A percentile compares a stretch with the other conserved stretches of the same genome.
phyloP scores from a whole-genome alignment of 2,888 invertebrate genomes.

The Bhutanitis thaidina region DNA sequence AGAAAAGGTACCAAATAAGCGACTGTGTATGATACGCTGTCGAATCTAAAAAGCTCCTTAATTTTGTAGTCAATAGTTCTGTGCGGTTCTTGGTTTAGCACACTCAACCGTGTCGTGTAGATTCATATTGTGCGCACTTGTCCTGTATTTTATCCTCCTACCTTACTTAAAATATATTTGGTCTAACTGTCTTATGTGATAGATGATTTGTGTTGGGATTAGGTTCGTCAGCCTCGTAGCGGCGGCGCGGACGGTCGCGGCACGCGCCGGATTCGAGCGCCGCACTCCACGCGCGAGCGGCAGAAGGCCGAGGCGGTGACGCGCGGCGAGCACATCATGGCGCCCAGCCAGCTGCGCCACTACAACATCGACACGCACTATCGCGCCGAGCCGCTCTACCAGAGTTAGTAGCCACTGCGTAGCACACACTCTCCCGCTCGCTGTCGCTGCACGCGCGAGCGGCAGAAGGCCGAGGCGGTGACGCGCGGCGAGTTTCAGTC shows the following conservation, averaged over 20 bases:
- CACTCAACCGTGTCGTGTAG: too few relatives aligned
- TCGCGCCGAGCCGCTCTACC: slow-evolving; percentile 50
- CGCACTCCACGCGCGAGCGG: slow-evolving; percentile 92
- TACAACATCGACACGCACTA: slow-evolving; percentile 47
- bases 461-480: slow-evolving; percentile 90
- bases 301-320: slow-evolving; percentile 91
- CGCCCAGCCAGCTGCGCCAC: slow-evolving; percentile 60
- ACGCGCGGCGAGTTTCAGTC: slow-evolving; percentile 94
- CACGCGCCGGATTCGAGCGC: slow-evolving; percentile 86
- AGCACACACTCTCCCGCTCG: background rate
- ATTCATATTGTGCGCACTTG: too few relatives aligned
- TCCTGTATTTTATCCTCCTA: too few relatives aligned
- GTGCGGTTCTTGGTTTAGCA: too few relatives aligned
- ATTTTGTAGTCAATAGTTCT: too few relatives aligned
- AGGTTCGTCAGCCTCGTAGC: slow-evolving; percentile 79
- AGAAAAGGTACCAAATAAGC: too few relatives aligned
- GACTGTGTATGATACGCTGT: too few relatives aligned
- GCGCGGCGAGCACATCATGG: slow-evolving; percentile 89
- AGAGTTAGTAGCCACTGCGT: slow-evolving; percentile 40
- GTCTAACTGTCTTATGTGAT: too few relatives aligned
- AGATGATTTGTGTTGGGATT: background rate
- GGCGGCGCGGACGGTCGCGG: slow-evolving; percentile 61
- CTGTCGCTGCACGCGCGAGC: slow-evolving; percentile 93
- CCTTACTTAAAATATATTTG: too few relatives aligned
- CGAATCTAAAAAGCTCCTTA: too few relatives aligned